Evolutionary conservation across 2,888 invertebrate species (phyloP), one percentile per base, ranked within the genome.

Genomic region (Autographa pulchrina): DNA sequence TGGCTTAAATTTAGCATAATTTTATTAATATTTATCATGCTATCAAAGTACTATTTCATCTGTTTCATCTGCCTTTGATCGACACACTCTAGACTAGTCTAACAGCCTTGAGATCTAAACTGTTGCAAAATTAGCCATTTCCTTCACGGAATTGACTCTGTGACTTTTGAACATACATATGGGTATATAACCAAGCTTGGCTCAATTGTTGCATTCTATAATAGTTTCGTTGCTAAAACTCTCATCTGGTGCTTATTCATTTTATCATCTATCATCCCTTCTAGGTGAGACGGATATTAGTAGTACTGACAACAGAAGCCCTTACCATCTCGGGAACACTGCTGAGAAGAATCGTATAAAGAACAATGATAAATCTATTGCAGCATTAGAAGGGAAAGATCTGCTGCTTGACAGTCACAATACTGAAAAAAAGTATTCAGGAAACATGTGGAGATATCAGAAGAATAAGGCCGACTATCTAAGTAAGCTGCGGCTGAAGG

Each of bases 321-420:
- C 89, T 70, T 94, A 94, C 70, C 92, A 84, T 54, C 86, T 92
- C 72, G 85, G 89, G 35, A 91, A 94, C 66, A 82, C 83, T 8
- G 92, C 91, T 70, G 92, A 93, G 74, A 94, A 91, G 84, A 88
- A 92, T 78, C 84, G 88, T 76, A 90, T 95, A 73, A 95, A 94
- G 86, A 94, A 94, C 87, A 92, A 94, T 91, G 92, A 92, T 82
- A 95, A 94, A 90, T 92, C 93, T 84, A 93, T 95, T 90, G 94
- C 93, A 86, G 91, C 90, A 67, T 84, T 94, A 72, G 90, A 94
- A 85, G 94, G 94, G 32, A 95, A 94, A 74, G 92, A 91, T 78
- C 87, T 94, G 43, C 85, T 95, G 16, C 89, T 90, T 74, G 95
- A 94, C 73, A 87, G 80, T 70, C 87, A 92, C 73, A 86, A 82